Evolutionary conservation across 1,140 invertebrate genomes (phyloP).

Genomic region (Psix sp.): DNA sequence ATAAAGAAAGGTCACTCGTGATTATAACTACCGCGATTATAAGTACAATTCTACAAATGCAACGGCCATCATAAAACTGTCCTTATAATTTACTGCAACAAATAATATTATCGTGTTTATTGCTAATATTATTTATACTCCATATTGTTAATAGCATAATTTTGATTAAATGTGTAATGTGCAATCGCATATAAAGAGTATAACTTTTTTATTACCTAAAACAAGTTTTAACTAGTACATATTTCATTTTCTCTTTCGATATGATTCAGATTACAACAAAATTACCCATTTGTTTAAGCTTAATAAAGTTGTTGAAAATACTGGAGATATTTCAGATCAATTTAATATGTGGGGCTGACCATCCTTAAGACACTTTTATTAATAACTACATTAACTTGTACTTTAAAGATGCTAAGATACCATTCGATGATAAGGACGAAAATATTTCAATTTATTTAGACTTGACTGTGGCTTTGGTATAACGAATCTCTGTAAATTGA

Average conservation of each 20-base stretch:
- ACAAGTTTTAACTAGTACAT: neutral
- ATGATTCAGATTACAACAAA: too few species aligned
- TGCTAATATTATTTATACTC: constrained; percentile 29
- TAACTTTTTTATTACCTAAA: neutral
- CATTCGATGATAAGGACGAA: too few species aligned
- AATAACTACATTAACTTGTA: too few species aligned
- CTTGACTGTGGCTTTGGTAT: neutral
- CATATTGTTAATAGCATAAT: constrained; percentile 3
- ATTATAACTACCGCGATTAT: constrained; percentile 43
- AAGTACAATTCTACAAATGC: constrained; percentile 47
- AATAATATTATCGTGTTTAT: constrained; percentile 42
- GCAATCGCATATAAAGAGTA: neutral
- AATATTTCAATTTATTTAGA: neutral
- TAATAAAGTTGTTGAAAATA: too few species aligned
- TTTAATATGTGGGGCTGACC: too few species aligned
- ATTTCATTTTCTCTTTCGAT: neutral
- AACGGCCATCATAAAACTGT: constrained; percentile 46
- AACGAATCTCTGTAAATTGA: too few species aligned
- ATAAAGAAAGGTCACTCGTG: constrained; percentile 42
- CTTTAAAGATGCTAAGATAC: too few species aligned
- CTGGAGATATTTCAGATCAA: too few species aligned
- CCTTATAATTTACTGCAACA: constrained; percentile 47
- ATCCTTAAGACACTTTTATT: too few species aligned
- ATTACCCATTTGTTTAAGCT: too few species aligned
- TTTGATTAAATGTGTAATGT: constrained; percentile 19